Evolutionary conservation across 2,797 vertebrate species (phyloP).

Genomic region (Lagodon rhomboides): DNA sequence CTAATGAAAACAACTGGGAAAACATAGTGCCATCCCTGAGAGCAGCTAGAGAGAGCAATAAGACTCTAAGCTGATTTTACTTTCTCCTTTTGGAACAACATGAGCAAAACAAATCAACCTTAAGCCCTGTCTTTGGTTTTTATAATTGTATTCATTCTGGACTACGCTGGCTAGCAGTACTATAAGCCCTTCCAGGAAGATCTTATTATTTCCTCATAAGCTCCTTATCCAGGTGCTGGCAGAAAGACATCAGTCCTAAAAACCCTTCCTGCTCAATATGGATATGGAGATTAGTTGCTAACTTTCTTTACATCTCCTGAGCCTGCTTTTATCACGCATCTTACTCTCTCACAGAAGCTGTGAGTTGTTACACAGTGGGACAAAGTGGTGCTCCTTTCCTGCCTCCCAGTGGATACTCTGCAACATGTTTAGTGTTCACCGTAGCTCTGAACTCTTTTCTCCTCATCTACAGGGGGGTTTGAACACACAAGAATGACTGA

Average conservation of each 20-base stretch:
- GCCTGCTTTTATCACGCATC: constrained; percentile 38
- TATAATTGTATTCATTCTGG: constrained; percentile 44
- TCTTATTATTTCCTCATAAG: constrained; percentile 55
- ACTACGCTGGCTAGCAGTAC: constrained; percentile 32
- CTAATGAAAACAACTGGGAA: constrained; percentile 71
- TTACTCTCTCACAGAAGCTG: constrained; percentile 24
- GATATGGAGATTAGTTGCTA: constrained; percentile 44
- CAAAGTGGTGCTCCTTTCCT: constrained; percentile 41
- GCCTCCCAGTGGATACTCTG: constrained; percentile 67
- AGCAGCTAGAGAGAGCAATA: constrained; percentile 51
- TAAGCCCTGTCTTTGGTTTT: constrained; percentile 55
- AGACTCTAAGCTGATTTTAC: constrained; percentile 47
- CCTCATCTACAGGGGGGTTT: constrained; percentile 20
- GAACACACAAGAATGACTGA: constrained; percentile 31
- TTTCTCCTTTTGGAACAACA: constrained; percentile 51
- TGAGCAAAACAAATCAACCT: constrained; percentile 63
- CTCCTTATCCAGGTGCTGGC: constrained; percentile 60
- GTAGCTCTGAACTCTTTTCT: not conserved
- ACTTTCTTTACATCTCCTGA: constrained; percentile 45
- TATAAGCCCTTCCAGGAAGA: constrained; percentile 46
- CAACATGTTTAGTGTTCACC: constrained; percentile 9
- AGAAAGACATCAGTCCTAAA: constrained; percentile 41
- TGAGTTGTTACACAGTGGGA: not conserved
- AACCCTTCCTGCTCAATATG: constrained; percentile 40
- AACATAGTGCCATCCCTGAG: constrained; percentile 45